These are phyloP conservation scores for Diglossa cyanea DNA, from an alignment of 2,797 vertebrate species.

Conservation along the genomic window DNA sequence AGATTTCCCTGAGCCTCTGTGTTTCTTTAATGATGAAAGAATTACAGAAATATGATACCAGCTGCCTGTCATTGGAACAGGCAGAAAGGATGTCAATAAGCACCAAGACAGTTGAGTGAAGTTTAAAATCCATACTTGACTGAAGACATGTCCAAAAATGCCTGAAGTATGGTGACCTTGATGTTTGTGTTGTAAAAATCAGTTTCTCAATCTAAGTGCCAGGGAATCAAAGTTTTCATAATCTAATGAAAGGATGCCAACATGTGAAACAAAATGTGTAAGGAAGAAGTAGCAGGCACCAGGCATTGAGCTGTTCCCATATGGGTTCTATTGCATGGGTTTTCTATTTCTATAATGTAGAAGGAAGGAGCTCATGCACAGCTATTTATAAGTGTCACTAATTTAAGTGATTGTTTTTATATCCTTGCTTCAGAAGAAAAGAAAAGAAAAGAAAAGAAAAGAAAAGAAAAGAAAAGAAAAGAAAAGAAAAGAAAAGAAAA, in stretches of 20 bases:
- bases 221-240: not conserved
- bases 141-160: not conserved
- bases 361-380: not conserved
- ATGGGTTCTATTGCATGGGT: not conserved
- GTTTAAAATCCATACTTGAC: conserved; percentile 13
- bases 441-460: not conserved
- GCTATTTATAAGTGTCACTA: not conserved
- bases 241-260: not conserved
- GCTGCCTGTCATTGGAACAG: not conserved
- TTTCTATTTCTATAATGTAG: not conserved
- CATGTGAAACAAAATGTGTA: not conserved
- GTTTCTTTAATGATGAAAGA: not conserved
- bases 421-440: not conserved
- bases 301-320: not conserved
- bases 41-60: not conserved
- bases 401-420: not conserved
- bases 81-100: conserved; percentile 17
- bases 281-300: not conserved
- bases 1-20: not conserved
- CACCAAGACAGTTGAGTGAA: not conserved
- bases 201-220: not conserved
- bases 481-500: not conserved
- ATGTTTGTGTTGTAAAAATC: not conserved
- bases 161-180: not conserved
- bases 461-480: not conserved